Evolutionary conservation across 2,888 invertebrate genomes (phyloP).

Genomic region (Lycocerus yunnanus): DNA sequence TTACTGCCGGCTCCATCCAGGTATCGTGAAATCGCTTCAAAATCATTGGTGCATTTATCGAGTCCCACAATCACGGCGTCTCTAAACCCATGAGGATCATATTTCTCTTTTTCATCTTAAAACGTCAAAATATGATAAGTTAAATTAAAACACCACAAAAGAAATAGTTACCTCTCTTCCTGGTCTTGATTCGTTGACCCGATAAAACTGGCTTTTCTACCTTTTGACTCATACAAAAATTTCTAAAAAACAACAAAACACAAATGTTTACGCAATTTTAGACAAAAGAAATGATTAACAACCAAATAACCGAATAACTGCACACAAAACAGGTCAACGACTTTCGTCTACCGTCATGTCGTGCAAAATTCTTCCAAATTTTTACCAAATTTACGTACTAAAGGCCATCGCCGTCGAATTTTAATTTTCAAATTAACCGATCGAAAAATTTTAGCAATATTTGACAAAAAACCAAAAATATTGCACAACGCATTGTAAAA

Average conservation of each 20-base stretch:
- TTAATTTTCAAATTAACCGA: not conserved
- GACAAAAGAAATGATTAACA: slow-evolving; percentile 17
- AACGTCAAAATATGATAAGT: slow-evolving; percentile 27
- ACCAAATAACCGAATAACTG: slow-evolving; percentile 20
- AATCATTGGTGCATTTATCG: slow-evolving; percentile 92
- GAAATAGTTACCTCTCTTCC: slow-evolving; percentile 87
- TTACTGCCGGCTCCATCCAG: slow-evolving; percentile 94
- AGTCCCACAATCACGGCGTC: slow-evolving; percentile 95
- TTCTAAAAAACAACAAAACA: slow-evolving; percentile 45
- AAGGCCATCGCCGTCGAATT: not conserved
- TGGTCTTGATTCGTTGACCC: slow-evolving; percentile 99
- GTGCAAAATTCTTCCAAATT: not conserved
- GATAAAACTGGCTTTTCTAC: slow-evolving; percentile 99
- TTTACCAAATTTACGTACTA: not conserved
- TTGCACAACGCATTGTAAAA: slow-evolving; percentile 28
- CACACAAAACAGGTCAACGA: slow-evolving; percentile 26
- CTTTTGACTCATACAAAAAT: slow-evolving; percentile 99
- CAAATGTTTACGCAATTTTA: slow-evolving; percentile 1
- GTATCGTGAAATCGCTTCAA: slow-evolving; percentile 95
- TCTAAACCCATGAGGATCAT: slow-evolving; percentile 97
- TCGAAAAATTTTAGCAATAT: not conserved
- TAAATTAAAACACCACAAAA: slow-evolving; percentile 5
- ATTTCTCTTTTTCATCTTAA: slow-evolving; percentile 99
- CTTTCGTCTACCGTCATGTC: slow-evolving; percentile 12
- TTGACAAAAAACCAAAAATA: slow-evolving; percentile 15